These are phyloP conservation scores for Macaria notata DNA, from an alignment of 2,888 invertebrate genomes.

Conservation along the genomic window DNA sequence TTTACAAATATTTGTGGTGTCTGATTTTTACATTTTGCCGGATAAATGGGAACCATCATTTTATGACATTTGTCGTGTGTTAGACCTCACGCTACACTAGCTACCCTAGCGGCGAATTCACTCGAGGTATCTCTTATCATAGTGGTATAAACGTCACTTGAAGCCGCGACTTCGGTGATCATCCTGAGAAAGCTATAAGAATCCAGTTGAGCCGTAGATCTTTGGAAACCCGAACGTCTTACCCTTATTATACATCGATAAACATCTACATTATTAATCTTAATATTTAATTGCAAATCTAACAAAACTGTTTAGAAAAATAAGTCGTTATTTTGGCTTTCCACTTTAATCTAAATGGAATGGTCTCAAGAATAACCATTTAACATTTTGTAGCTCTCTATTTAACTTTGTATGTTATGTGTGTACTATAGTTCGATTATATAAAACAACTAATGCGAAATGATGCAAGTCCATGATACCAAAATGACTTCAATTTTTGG, in stretches of 20 bases:
- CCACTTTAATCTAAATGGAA: slow-evolving; percentile 77
- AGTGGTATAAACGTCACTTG: slow-evolving; percentile 12
- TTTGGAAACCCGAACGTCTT: slow-evolving; percentile 78
- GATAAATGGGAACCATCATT: not conserved
- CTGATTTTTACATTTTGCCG: slow-evolving; percentile 28
- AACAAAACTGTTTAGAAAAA: slow-evolving; percentile 81
- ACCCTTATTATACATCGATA: slow-evolving; percentile 68
- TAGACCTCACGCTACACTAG: too few species aligned
- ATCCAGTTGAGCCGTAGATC: slow-evolving; percentile 78
- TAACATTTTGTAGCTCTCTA: slow-evolving; percentile 50
- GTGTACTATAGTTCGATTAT: slow-evolving; percentile 16
- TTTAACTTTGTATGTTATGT: slow-evolving; percentile 34
- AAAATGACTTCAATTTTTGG: slow-evolving; percentile 34
- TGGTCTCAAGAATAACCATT: slow-evolving; percentile 77
- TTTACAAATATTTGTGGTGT: slow-evolving; percentile 35
- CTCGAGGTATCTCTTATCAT: not conserved
- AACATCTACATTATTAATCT: slow-evolving; percentile 72
- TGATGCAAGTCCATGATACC: slow-evolving; percentile 39
- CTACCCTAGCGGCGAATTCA: too few species aligned
- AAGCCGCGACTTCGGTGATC: not conserved
- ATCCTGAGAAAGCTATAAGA: slow-evolving; percentile 51
- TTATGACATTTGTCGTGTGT: too few species aligned
- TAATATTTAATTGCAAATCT: slow-evolving; percentile 73
- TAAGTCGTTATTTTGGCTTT: slow-evolving; percentile 80
- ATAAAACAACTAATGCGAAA: slow-evolving; percentile 24